A percentile compares a stretch with the other conserved stretches of the same genome.
Conservation (phyloP, 2,113 vertebrate genomes). For the Abramis brama region DNA sequence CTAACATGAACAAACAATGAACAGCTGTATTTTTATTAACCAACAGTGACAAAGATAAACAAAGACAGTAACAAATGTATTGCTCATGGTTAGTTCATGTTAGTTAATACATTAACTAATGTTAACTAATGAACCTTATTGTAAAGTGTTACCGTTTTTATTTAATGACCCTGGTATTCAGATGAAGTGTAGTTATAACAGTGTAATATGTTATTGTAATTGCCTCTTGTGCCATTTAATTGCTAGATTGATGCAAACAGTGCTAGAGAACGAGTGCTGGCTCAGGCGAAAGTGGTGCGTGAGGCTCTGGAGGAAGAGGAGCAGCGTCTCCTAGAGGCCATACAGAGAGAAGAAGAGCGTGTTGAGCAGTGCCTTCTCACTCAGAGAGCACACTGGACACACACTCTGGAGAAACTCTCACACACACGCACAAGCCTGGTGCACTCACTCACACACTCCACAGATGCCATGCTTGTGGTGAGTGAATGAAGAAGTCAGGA, state of each 20-base stretch:
- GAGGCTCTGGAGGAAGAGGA: conserved; percentile 87
- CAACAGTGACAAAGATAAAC: too few species aligned
- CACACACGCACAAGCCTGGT: conserved; percentile 84
- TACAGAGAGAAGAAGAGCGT: conserved; percentile 87
- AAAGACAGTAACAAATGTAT: too few species aligned
- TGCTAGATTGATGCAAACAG: conserved; percentile 76
- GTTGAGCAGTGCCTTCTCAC: conserved; percentile 92
- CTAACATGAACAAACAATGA: too few species aligned
- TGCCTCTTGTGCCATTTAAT: neutral
- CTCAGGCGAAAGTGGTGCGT: conserved; percentile 79
- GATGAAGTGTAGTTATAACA: conserved; percentile 3
- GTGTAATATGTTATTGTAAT: neutral
- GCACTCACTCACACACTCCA: conserved; percentile 82
- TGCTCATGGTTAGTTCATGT: too few species aligned
- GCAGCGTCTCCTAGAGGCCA: conserved; percentile 86
- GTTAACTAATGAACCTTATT: too few species aligned
- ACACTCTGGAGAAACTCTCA: conserved; percentile 80
- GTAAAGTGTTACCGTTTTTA: too few species aligned
- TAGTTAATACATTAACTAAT: too few species aligned
- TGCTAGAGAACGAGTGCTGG: conserved; percentile 82
- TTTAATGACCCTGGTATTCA: neutral
- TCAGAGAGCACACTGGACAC: conserved; percentile 86
- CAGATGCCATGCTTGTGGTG: conserved; percentile 85
- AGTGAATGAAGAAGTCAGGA: conserved; percentile 59
- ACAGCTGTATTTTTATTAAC: too few species aligned